Percentiles rank a stretch among this genome's conserved stretches.
phyloP scores from a whole-genome alignment of 2,113 vertebrate species.

The Mellivora capensis region DNA sequence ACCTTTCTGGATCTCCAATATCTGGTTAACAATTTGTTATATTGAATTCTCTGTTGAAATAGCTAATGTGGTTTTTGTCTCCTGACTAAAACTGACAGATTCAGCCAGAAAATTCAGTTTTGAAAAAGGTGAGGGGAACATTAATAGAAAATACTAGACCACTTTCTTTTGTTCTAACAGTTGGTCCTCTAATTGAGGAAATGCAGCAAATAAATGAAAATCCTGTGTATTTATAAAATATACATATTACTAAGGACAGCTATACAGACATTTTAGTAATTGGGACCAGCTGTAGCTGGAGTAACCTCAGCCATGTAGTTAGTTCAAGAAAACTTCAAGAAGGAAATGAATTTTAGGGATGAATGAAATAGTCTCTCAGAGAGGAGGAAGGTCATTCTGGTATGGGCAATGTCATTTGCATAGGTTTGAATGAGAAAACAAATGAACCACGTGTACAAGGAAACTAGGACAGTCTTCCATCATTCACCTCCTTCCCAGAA shows the following conservation, averaged over 20 bases:
- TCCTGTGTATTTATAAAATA: not conserved
- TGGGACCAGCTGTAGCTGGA: not conserved
- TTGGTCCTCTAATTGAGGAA: not conserved
- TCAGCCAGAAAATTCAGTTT: constrained; percentile 20
- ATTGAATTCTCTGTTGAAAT: constrained; percentile 30
- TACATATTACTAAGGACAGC: not conserved
- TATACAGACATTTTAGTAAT: constrained; percentile 16
- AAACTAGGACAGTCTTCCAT: constrained; percentile 27
- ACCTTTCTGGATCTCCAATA: not conserved
- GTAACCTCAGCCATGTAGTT: not conserved
- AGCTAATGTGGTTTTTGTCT: constrained; percentile 24
- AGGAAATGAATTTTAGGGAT: constrained; percentile 33
- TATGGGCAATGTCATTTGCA: constrained; percentile 36
- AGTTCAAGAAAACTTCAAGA: constrained; percentile 46
- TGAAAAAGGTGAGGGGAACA: not conserved
- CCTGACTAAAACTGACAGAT: not conserved
- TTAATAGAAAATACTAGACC: constrained; percentile 1
- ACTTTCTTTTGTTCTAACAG: not conserved
- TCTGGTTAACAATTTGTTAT: not conserved
- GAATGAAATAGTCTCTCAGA: constrained; percentile 14
- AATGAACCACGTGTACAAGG: constrained; percentile 45
- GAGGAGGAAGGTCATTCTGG: not conserved
- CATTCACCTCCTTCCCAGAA: constrained; percentile 12
- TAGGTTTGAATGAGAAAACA: constrained; percentile 15
- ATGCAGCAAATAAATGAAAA: constrained; percentile 32